Evolutionary conservation across 1,140 invertebrate species (phyloP), one percentile per base, ranked within the genome.

Genomic region (Helicoverpa armigera): DNA sequence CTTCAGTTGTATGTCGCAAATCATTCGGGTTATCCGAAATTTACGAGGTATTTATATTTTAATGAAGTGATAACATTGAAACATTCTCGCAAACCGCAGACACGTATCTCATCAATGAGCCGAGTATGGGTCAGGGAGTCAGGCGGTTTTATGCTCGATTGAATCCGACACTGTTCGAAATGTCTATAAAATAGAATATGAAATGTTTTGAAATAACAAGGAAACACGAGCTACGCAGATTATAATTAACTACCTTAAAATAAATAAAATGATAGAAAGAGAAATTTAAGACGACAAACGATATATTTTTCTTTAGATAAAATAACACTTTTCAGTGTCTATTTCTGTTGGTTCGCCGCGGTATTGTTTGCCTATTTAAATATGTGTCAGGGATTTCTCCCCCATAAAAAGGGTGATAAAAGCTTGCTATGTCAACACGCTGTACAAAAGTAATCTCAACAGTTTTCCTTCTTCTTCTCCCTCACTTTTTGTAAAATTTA

Each of bases 281-380:
- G 16, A 75, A 18, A 50, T 75, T 50, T 61, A 23, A 16, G 29
- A 50, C 13, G 3, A 7, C 54, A 58, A 50, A 75, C 61, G 43
- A 76, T 63, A 51, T 63, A n/a, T 77, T 54, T 70, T 77, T 13
- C 61, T 54, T 75, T 35, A 54, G 29, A 77, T 53, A 77, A 67
- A 77, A 77, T 69, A 81, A 79, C 83, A 82, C 77, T 81, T 85
- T 86, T 80, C 80, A 80, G 79, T 79, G 75, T 85, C 83, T 85
- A 85, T 83, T 87, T 88, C 81, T 89, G 86, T 90, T 88, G 89
- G 86, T 87, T 86, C 84, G 77, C 81, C 35, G 70, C 80, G 88
- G 84, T 91, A 88, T 89, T 93, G 88, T 94, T 94, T 94, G 90
- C 88, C 86, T 92, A 91, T 94, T 94, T 93, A 94, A 94, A 94